Conservation (phyloP, 2,888 invertebrate species). For the Pasiphila rectangulata region DNA sequence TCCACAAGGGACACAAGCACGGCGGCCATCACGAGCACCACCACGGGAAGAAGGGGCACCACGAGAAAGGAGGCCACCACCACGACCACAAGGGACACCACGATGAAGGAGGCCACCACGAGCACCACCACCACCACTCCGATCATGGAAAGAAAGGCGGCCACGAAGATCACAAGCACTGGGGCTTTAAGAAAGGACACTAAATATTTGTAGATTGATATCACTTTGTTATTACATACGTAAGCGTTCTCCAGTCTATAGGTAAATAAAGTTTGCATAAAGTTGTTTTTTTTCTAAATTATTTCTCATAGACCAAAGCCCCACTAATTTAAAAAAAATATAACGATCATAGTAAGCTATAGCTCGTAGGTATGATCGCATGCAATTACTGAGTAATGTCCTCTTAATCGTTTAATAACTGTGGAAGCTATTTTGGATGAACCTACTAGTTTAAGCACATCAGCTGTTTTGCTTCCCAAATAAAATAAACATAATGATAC, state of each 20-base stretch:
- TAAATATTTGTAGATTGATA: slow-evolving; percentile 37
- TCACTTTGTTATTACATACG: slow-evolving; percentile 24
- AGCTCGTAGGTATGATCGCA: no score
- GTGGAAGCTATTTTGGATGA: no score
- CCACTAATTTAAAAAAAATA: no score
- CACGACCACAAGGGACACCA: slow-evolving; percentile 90
- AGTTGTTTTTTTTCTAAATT: background rate
- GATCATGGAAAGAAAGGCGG: slow-evolving; percentile 89
- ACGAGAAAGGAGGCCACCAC: slow-evolving; percentile 89
- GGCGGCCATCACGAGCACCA: slow-evolving; percentile 88
- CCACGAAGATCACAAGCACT: slow-evolving; percentile 89
- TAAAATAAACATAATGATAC: no score
- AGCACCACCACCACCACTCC: slow-evolving; percentile 87
- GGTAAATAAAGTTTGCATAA: slow-evolving; percentile 8
- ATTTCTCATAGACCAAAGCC: background rate
- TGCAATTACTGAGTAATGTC: no score
- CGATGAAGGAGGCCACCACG: slow-evolving; percentile 87
- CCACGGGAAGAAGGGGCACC: slow-evolving; percentile 89
- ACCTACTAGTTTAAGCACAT: no score
- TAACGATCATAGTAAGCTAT: no score
- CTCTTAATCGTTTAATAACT: no score
- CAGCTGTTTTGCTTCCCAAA: no score
- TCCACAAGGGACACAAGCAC: slow-evolving; percentile 89
- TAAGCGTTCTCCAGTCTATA: slow-evolving; percentile 13
- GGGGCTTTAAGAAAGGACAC: slow-evolving; percentile 84